phyloP scores from a whole-genome alignment of 2,888 invertebrate species.

The Adelphocoris suturalis region DNA sequence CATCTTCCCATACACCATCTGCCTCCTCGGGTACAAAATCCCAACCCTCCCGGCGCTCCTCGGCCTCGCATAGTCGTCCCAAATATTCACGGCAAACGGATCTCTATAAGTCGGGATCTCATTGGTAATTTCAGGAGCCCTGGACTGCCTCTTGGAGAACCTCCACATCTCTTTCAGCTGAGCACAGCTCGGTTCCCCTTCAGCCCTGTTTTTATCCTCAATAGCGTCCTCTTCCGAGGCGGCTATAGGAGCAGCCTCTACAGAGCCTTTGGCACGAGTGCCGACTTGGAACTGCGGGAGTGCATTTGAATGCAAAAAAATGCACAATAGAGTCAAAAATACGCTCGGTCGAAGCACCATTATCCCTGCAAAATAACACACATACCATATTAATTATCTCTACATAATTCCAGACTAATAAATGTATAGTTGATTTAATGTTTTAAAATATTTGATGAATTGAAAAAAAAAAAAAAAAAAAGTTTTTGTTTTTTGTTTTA shows the following conservation, averaged over 20 bases:
- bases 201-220: background rate
- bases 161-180: constrained; percentile 95
- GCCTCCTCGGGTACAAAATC: constrained; percentile 76
- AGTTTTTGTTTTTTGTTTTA: background rate
- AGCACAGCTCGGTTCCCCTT: constrained; percentile 88
- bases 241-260: background rate
- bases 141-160: constrained; percentile 92
- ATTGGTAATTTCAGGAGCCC: constrained; percentile 92
- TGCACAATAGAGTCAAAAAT: constrained; percentile 11
- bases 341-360: constrained; percentile 12
- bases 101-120: constrained; percentile 91
- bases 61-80: constrained; percentile 82
- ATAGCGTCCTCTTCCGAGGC: background rate
- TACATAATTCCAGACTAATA: background rate
- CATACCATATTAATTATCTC: background rate
- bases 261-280: background rate
- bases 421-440: background rate
- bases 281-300: background rate
- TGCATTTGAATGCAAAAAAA: constrained; percentile 10
- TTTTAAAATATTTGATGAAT: background rate
- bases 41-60: constrained; percentile 77
- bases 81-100: constrained; percentile 89
- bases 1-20: constrained; percentile 86
- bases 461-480: background rate
- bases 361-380: constrained; percentile 14